These are phyloP conservation scores for Oenanthe melanoleuca DNA, from an alignment of 2,113 vertebrate species.

Conservation along the genomic window DNA sequence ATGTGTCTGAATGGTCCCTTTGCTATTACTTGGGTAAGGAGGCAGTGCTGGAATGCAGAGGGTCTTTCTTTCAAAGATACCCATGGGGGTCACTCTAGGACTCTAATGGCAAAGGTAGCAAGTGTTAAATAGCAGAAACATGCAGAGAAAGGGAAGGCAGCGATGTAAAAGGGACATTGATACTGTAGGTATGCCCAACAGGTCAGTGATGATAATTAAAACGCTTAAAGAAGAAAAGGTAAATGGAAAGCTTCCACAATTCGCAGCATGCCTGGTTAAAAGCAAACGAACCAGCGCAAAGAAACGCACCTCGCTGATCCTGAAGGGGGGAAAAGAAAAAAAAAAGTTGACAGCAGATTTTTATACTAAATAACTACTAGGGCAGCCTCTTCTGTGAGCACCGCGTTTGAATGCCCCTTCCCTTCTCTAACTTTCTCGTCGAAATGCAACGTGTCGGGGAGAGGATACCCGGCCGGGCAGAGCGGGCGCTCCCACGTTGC, in stretches of 20 bases:
- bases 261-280: background rate
- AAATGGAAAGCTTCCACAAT: conserved; percentile 35
- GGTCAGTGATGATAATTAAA: conserved; percentile 59
- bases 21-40: conserved; percentile 77
- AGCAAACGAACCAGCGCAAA: background rate
- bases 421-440: background rate
- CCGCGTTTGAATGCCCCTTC: background rate
- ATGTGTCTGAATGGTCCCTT: conserved; percentile 77
- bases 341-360: conserved; percentile 1
- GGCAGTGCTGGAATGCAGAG: conserved; percentile 87
- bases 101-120: conserved; percentile 63
- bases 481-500: background rate
- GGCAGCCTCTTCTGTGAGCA: background rate
- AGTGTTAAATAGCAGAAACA: conserved; percentile 62
- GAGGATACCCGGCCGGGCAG: background rate
- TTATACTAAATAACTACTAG: background rate
- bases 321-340: fast-evolving
- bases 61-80: conserved; percentile 79
- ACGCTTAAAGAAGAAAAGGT: conserved; percentile 40
- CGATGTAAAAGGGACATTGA: conserved; percentile 40
- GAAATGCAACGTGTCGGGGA: background rate
- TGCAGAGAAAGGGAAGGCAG: conserved; percentile 32
- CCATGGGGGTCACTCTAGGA: conserved; percentile 75
- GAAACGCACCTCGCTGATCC: background rate
- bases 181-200: conserved; percentile 60